Evolutionary conservation across 2,888 invertebrate genomes (phyloP).

Genomic region (Plusia festucae): DNA sequence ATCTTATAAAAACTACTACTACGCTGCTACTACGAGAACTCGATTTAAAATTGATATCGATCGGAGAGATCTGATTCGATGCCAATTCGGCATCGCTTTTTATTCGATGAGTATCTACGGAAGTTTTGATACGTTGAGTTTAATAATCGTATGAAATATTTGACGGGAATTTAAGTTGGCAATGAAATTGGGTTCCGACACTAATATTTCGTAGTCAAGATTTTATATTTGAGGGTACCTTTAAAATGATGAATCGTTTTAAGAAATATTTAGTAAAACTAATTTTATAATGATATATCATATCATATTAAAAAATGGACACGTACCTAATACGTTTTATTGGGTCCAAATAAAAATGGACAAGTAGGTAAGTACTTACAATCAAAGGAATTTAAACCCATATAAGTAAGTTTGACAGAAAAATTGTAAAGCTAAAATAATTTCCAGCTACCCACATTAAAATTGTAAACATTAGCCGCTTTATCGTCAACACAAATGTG

Average conservation of each 20-base stretch:
- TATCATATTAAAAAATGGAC: too few species aligned
- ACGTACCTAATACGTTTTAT: too few species aligned
- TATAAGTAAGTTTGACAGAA: not conserved
- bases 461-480: conserved; percentile 30
- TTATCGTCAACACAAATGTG: conserved; percentile 30
- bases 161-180: not conserved
- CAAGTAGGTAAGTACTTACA: too few species aligned
- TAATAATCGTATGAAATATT: conserved; percentile 5
- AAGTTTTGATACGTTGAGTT: not conserved
- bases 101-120: not conserved
- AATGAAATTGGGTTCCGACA: not conserved
- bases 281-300: too few species aligned
- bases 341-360: too few species aligned
- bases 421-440: not conserved
- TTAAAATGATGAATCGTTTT: too few species aligned
- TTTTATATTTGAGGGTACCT: not conserved
- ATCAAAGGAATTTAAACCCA: too few species aligned
- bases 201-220: not conserved
- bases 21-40: conserved; percentile 55
- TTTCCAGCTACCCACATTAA: conserved; percentile 14
- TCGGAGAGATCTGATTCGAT: not conserved
- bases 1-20: conserved; percentile 62
- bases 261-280: too few species aligned
- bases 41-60: conserved; percentile 39
- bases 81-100: not conserved